Conservation (phyloP, 2,113 vertebrate genomes). For the Bubo scandiacus region DNA sequence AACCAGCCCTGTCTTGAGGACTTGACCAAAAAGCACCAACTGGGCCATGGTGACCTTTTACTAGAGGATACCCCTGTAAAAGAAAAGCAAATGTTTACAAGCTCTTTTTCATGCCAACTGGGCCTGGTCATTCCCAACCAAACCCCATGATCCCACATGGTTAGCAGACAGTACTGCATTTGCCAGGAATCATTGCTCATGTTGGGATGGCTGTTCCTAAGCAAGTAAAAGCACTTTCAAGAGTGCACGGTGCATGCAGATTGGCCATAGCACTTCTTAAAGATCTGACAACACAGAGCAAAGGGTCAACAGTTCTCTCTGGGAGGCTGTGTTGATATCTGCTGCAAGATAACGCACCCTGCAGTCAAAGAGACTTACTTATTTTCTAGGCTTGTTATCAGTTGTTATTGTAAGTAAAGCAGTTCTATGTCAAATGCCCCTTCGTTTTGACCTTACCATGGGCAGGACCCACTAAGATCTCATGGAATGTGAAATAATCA, state of each 20-base stretch:
- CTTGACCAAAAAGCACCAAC: not conserved
- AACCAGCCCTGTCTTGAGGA: not conserved
- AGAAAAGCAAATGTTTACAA: not conserved
- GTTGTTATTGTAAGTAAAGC: constrained; percentile 60
- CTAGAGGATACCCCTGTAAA: not conserved
- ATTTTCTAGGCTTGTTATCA: constrained; percentile 35
- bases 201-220: not conserved
- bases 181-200: not conserved
- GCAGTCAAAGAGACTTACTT: constrained; percentile 37
- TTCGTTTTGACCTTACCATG: constrained; percentile 33
- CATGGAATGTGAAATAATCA: constrained; percentile 62
- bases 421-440: constrained; percentile 41
- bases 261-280: not conserved
- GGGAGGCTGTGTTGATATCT: constrained; percentile 40
- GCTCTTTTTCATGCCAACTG: not conserved
- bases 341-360: constrained; percentile 27
- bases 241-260: not conserved
- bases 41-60: not conserved
- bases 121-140: not conserved
- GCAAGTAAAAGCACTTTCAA: not conserved
- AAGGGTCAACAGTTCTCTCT: constrained; percentile 46
- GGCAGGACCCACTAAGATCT: constrained; percentile 40
- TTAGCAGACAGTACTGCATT: not conserved
- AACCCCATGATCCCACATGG: rapidly evolving
- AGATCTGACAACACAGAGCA: not conserved